Conservation (phyloP, 37 sponge, comb jelly and placozoan species). For the Beroe forskalii region DNA sequence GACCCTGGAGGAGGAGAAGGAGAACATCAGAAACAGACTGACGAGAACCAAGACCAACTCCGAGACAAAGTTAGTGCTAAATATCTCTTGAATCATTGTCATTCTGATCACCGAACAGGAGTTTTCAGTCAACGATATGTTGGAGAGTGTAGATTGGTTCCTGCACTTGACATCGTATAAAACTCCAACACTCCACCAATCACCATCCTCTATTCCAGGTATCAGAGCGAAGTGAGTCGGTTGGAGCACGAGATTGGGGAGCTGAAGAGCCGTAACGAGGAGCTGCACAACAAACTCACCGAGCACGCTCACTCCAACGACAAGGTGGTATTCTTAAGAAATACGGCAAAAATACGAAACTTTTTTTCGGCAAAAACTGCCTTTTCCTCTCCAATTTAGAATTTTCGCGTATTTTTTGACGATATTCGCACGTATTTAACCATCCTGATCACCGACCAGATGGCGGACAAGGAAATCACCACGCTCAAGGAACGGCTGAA, state of each 20-base stretch:
- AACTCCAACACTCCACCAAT: not conserved
- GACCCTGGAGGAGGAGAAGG: conserved; percentile 42
- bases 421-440: no score
- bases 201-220: conserved; percentile 9
- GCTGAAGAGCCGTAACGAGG: conserved; percentile 41
- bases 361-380: no score
- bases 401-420: no score
- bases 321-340: no score
- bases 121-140: no score
- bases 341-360: no score
- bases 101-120: no score
- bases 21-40: not conserved
- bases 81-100: not conserved
- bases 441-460: no score
- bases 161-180: not conserved
- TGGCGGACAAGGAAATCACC: conserved; percentile 15
- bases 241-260: conserved; percentile 53
- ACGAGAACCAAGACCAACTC: conserved; percentile 2
- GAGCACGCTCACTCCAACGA: not conserved
- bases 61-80: not conserved
- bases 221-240: not conserved
- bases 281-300: conserved; percentile 26
- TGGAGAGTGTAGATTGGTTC: not conserved
- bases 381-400: no score
- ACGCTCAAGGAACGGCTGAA: conserved; percentile 45